These are phyloP conservation scores for Centropyge bicolor DNA, from an alignment of 2,797 vertebrate genomes.

Conservation along the genomic window DNA sequence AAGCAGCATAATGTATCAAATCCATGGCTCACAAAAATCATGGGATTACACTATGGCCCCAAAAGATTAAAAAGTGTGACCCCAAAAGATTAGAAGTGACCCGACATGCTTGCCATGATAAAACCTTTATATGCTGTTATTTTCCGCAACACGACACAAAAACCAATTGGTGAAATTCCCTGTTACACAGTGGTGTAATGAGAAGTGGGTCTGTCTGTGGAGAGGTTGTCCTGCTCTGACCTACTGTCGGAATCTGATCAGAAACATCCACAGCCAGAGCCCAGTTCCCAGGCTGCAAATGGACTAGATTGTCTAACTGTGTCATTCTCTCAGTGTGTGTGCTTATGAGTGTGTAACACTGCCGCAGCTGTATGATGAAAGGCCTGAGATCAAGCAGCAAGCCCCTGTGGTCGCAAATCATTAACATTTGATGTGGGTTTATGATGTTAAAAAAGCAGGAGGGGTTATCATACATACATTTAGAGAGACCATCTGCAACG, in stretches of 20 bases:
- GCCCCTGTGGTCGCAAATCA: conserved; percentile 49
- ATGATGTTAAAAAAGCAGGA: conserved; percentile 36
- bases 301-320: conserved; percentile 28
- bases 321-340: conserved; percentile 26
- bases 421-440: conserved; percentile 60
- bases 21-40: conserved; percentile 72
- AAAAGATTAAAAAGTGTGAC: conserved; percentile 78
- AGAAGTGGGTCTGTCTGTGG: conserved; percentile 23
- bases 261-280: conserved; percentile 33
- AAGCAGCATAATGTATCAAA: conserved; percentile 71
- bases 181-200: conserved; percentile 23
- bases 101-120: conserved; percentile 67
- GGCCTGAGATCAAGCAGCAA: conserved; percentile 44
- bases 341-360: background rate
- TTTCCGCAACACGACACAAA: conserved; percentile 38
- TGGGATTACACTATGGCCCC: conserved; percentile 74
- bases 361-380: conserved; percentile 47
- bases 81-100: conserved; percentile 78
- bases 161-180: conserved; percentile 45
- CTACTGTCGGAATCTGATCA: conserved; percentile 39
- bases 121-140: conserved; percentile 66
- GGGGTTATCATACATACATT: conserved; percentile 15
- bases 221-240: conserved; percentile 26
- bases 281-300: conserved; percentile 32
- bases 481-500: conserved; percentile 44